Evolutionary conservation across 2,797 vertebrate species (phyloP), one percentile per base, ranked within the genome.

Genomic region (Silurus aristotelis): DNA sequence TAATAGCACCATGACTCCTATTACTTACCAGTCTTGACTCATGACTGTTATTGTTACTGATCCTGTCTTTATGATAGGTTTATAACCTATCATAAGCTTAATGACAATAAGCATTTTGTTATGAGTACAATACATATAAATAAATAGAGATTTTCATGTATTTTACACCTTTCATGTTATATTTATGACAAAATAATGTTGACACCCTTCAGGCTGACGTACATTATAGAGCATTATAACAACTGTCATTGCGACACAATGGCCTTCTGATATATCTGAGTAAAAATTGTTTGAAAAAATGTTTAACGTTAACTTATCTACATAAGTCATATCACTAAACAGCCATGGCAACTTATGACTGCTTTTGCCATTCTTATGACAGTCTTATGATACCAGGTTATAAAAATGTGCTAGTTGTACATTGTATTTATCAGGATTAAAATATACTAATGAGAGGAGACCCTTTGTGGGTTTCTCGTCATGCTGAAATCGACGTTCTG

Each of bases 401-500:
- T 10, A 52, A 52, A 38, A 38, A 38, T 10, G 1, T 52, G 48
- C 48, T 52, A 52, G 48, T 56, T 56, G 58, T n/a, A 56, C 19
- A 22, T 3, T 22, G 31, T 43, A 14, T 61, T 38, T n/a, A 79
- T 79, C 38, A 25, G 78, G 43, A 27, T 66, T 10, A 80, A 14
- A 12, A 52, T 15, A 61, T 52, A 43, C 25, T 66, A 61, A 48
- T 0, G 22, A 80, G 20, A 63, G 22, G 60, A 25, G 63, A 63
- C 19, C 60, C 55, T 72, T 19, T 5, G 70, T 10, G 46, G 70
- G n/a, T 52, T 9, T 64, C 38, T 27, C 46, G 46, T 78, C 83
- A 79, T 66, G 78, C 71, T 22, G 56, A 52, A 52, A 52, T 55
- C 27, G 80, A 48, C 76, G 68, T 79, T 72, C 27, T 70, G 67